phyloP scores from a whole-genome alignment of 2,888 invertebrate species.

The Acrobasis repandana region DNA sequence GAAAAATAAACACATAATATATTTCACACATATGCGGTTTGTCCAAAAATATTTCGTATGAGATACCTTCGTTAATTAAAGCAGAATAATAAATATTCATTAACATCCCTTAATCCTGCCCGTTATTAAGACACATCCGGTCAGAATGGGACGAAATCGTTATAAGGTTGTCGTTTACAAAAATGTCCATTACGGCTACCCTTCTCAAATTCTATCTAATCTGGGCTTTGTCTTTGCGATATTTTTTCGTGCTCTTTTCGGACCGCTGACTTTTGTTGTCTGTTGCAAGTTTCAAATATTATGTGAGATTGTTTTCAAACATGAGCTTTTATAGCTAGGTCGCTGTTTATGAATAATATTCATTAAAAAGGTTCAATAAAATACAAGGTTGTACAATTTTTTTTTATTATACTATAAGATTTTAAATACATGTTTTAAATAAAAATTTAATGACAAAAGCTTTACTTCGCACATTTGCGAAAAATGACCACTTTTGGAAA shows the following conservation, averaged over 20 bases:
- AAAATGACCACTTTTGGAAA: no score
- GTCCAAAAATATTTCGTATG: background rate
- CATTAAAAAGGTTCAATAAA: no score
- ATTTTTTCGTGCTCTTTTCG: slow-evolving; percentile 39
- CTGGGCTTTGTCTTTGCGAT: slow-evolving; percentile 49
- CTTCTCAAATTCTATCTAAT: slow-evolving; percentile 61
- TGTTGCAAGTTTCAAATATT: slow-evolving; percentile 33
- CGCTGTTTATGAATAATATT: no score
- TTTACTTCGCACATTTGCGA: no score
- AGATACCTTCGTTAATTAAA: background rate
- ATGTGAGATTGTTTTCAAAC: slow-evolving; percentile 17
- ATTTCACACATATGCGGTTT: background rate
- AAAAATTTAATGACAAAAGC: no score
- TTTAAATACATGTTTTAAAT: no score
- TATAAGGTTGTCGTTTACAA: slow-evolving; percentile 56
- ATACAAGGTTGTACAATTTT: no score
- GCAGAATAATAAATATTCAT: slow-evolving; percentile 23
- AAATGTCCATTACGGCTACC: slow-evolving; percentile 63
- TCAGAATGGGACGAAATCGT: slow-evolving; percentile 48
- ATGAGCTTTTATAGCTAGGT: no score
- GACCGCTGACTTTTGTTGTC: slow-evolving; percentile 35
- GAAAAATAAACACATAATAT: no score
- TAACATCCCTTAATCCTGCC: slow-evolving; percentile 33
- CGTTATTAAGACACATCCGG: slow-evolving; percentile 37
- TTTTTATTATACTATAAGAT: no score